A percentile compares a stretch with the other conserved stretches of the same genome.
Evolutionary conservation across 2,113 vertebrate genomes (phyloP).

Genomic region (Papio anubis): DNA sequence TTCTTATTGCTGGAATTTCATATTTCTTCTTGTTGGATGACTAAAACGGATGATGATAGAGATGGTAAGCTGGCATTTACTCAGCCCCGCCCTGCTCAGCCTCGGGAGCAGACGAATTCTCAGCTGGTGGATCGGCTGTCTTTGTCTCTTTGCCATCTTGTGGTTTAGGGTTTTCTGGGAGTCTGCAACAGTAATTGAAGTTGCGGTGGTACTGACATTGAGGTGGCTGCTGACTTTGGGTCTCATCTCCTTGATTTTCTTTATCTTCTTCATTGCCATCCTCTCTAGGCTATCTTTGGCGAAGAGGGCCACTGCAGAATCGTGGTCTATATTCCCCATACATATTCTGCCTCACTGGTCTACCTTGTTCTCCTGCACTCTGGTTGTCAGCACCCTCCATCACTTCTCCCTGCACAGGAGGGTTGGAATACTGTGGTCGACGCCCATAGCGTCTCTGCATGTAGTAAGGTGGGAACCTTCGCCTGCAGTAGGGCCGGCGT

Average conservation of each 20-base stretch:
- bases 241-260: constrained; percentile 96
- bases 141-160: constrained; percentile 96
- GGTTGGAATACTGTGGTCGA: too few species aligned
- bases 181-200: constrained; percentile 98
- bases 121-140: constrained; percentile 95
- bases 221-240: constrained; percentile 94
- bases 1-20: too few species aligned
- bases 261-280: constrained; percentile 95
- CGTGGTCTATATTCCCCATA: too few species aligned
- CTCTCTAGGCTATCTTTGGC: constrained; percentile 95
- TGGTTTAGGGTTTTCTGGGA: constrained; percentile 95
- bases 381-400: too few species aligned
- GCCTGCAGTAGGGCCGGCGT: too few species aligned
- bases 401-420: too few species aligned
- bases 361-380: too few species aligned
- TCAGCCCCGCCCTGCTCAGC: constrained; percentile 99
- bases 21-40: too few species aligned
- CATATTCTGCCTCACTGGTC: too few species aligned
- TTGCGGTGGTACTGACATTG: constrained; percentile 96
- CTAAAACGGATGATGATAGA: constrained; percentile 94
- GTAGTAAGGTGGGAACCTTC: too few species aligned
- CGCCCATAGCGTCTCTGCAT: too few species aligned
- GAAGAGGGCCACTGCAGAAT: constrained; percentile 92
- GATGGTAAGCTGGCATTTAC: constrained; percentile 97
- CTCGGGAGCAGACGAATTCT: constrained; percentile 99